A percentile compares a stretch with the other conserved stretches of the same genome.
Conservation (phyloP, 2,113 vertebrate species). For the Nerophis ophidion region DNA sequence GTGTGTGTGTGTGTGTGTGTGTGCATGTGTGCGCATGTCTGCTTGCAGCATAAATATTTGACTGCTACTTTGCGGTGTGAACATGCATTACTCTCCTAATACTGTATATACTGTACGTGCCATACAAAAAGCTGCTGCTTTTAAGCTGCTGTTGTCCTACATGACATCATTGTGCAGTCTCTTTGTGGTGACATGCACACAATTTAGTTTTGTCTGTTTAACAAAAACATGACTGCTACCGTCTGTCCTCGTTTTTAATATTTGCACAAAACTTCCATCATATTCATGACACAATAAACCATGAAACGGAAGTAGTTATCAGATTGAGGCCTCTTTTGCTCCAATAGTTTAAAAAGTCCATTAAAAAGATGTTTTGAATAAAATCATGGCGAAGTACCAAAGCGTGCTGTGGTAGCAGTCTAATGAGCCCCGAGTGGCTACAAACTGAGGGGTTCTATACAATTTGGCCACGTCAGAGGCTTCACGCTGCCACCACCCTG, state of each 20-base stretch:
- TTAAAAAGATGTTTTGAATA: no score
- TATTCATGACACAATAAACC: no score
- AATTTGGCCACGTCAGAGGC: constrained; percentile 26
- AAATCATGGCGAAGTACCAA: constrained; percentile 1
- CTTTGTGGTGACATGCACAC: not conserved
- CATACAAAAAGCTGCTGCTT: constrained; percentile 17
- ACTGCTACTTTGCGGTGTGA: constrained; percentile 30
- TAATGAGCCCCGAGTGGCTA: constrained; percentile 32
- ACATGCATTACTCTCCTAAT: constrained; percentile 20
- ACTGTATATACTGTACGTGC: not conserved
- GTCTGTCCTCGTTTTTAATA: not conserved
- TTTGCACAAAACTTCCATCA: no score
- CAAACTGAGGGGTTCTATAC: constrained; percentile 15
- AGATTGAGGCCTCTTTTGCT: no score
- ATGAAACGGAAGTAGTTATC: no score
- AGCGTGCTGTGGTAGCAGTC: constrained; percentile 9
- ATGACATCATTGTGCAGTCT: constrained; percentile 12
- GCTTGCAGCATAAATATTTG: constrained; percentile 46
- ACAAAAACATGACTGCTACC: constrained; percentile 7
- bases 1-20: not conserved
- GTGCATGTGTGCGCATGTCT: constrained; percentile 11
- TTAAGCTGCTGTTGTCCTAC: constrained; percentile 29
- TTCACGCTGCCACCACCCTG: constrained; percentile 2
- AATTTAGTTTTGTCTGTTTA: not conserved
- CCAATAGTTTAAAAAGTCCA: no score